Conservation (phyloP, 2,797 vertebrate species). For the Psittacula derbiana region DNA sequence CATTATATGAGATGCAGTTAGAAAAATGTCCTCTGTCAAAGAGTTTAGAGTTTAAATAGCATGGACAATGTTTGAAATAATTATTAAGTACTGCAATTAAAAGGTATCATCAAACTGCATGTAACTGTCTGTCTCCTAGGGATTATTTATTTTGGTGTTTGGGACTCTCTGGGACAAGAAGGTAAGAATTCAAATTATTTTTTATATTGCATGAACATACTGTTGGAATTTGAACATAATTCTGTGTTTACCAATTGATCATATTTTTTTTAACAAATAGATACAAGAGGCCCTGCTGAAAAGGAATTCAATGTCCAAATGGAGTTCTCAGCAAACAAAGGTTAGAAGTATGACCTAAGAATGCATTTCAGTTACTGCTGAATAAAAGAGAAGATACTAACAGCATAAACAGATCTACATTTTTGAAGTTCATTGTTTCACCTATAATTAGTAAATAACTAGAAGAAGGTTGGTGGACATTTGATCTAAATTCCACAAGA, state of each 20-base stretch:
- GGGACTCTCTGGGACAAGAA: constrained; percentile 82
- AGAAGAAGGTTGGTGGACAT: neutral
- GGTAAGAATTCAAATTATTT: constrained; percentile 68
- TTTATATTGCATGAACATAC: neutral
- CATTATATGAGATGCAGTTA: neutral
- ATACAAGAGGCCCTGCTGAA: constrained; percentile 81
- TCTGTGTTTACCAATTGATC: constrained; percentile 1
- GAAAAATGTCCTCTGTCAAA: neutral
- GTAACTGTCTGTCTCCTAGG: constrained; percentile 71
- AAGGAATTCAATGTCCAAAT: constrained; percentile 66
- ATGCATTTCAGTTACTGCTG: neutral
- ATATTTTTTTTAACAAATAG: constrained; percentile 65
- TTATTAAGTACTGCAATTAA: neutral
- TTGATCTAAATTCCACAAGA: neutral
- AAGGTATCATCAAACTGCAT: neutral
- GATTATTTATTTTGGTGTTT: constrained; percentile 82
- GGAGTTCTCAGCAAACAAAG: constrained; percentile 79
- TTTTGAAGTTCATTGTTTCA: neutral
- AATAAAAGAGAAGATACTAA: neutral
- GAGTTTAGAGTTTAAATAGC: neutral
- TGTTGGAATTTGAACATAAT: neutral
- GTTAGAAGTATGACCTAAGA: constrained; percentile 65
- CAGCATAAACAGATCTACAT: neutral
- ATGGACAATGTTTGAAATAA: neutral
- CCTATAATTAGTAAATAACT: neutral